phyloP scores from a whole-genome alignment of 2,113 vertebrate species.

The Chionomys nivalis region DNA sequence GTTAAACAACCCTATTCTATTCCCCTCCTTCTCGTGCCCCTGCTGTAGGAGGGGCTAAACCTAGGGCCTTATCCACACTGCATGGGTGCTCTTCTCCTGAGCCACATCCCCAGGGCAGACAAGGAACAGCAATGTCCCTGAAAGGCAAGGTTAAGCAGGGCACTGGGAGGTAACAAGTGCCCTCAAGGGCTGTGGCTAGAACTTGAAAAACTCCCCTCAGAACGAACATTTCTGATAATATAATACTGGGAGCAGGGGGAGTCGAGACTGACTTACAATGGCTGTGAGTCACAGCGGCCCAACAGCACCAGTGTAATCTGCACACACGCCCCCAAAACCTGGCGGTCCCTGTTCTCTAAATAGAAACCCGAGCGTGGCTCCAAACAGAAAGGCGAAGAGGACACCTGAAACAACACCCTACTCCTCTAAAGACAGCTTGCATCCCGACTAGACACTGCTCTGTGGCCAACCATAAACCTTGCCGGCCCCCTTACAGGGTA shows the following conservation, averaged over 20 bases:
- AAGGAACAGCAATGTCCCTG: background rate
- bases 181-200: background rate
- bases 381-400: background rate
- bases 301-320: background rate
- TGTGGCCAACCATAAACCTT: background rate
- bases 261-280: background rate
- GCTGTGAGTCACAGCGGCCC: background rate
- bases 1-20: background rate
- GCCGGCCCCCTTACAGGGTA: background rate
- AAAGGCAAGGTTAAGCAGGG: background rate
- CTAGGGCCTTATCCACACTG: background rate
- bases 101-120: background rate
- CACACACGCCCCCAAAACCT: background rate
- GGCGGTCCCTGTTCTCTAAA: background rate
- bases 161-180: background rate
- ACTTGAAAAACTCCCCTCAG: background rate
- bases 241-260: background rate
- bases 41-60: background rate
- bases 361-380: background rate
- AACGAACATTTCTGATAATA: background rate
- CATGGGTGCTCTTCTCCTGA: too few species aligned
- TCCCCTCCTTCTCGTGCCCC: background rate
- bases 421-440: slow-evolving; percentile 2
- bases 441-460: background rate
- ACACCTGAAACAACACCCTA: background rate